Conservation (phyloP, 2,797 vertebrate species). For the Sebastes hubbsi region DNA sequence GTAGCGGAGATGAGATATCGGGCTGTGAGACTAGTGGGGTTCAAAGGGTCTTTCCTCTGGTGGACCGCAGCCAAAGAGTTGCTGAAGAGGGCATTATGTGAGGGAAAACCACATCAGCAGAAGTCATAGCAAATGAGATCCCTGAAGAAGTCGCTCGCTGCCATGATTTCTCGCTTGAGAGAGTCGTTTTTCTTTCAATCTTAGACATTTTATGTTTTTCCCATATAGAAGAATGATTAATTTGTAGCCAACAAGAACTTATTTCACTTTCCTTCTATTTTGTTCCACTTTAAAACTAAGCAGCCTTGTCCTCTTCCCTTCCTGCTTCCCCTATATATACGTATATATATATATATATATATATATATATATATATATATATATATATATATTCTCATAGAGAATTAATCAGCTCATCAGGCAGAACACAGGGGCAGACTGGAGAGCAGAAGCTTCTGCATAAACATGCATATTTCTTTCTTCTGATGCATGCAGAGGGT, state of each 20-base stretch:
- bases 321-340: background rate
- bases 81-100: conserved; percentile 56
- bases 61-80: conserved; percentile 51
- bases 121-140: conserved; percentile 55
- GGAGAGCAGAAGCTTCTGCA: conserved; percentile 43
- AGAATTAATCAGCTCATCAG: conserved; percentile 67
- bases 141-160: conserved; percentile 22
- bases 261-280: background rate
- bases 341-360: background rate
- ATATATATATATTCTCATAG: background rate
- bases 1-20: conserved; percentile 33
- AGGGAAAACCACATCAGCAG: conserved; percentile 53
- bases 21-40: conserved; percentile 30
- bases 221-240: background rate
- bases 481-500: conserved; percentile 18
- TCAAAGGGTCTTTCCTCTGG: conserved; percentile 60
- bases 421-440: conserved; percentile 60
- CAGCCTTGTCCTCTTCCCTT: background rate
- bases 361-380: background rate
- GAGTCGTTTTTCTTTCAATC: background rate
- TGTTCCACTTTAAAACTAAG: background rate
- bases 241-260: background rate
- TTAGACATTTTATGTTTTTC: background rate
- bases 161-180: background rate
- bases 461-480: conserved; percentile 48